Percentiles rank a stretch among this genome's conserved stretches.
Conservation (phyloP, 2,797 vertebrate genomes). For the Rhinatrema bivittatum region DNA sequence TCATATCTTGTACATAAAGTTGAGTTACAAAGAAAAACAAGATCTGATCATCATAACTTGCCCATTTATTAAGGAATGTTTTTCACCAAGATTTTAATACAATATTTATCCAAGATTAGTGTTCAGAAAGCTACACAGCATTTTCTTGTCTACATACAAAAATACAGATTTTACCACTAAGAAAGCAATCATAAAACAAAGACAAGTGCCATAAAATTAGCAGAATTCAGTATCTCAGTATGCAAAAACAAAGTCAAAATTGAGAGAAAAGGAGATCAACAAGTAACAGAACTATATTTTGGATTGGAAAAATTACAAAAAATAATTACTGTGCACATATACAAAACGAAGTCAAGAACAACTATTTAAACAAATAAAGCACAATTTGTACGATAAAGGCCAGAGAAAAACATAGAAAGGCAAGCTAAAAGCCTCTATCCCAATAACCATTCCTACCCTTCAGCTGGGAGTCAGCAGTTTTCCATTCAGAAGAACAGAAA, state of each 20-base stretch:
- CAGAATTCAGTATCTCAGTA: slow-evolving; percentile 30
- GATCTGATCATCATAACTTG: slow-evolving; percentile 17
- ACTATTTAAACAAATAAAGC: slow-evolving; percentile 34
- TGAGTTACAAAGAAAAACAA: slow-evolving; percentile 9
- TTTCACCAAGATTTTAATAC: slow-evolving; percentile 56
- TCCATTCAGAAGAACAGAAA: slow-evolving; percentile 4
- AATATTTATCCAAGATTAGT: slow-evolving; percentile 50
- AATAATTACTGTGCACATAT: slow-evolving; percentile 33
- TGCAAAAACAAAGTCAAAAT: slow-evolving; percentile 30
- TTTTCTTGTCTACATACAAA: slow-evolving; percentile 70
- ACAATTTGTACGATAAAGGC: slow-evolving; percentile 20
- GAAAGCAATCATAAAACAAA: slow-evolving; percentile 58
- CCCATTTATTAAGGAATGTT: slow-evolving; percentile 62
- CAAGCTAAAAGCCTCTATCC: slow-evolving; percentile 12
- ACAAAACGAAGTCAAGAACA: slow-evolving; percentile 35
- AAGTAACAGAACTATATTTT: slow-evolving; percentile 1
- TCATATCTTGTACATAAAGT: no score
- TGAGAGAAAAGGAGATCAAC: slow-evolving; percentile 12
- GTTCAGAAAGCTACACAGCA: slow-evolving; percentile 62
- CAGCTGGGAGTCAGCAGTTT: no score
- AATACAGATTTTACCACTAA: slow-evolving; percentile 66
- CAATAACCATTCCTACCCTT: slow-evolving; percentile 10
- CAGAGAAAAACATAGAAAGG: background rate
- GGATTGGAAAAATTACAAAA: slow-evolving; percentile 16
- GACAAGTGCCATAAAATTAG: slow-evolving; percentile 46